Conservation (phyloP, 1,140 invertebrate species). For the Nomia melanderi region DNA sequence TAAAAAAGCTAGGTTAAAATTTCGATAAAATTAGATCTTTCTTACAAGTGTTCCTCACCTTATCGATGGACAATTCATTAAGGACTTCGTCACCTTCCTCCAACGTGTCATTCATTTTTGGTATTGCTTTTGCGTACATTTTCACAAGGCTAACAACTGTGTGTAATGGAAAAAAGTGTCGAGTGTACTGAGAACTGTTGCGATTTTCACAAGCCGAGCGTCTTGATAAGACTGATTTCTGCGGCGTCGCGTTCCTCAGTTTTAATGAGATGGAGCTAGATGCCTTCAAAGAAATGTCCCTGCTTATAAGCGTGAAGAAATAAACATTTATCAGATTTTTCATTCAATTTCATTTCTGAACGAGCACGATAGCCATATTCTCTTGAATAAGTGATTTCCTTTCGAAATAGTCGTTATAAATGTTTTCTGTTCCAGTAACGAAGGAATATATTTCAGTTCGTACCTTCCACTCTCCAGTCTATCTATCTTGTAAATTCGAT, state of each 20-base stretch:
- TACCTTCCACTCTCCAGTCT: too few species aligned
- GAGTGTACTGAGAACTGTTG: neutral
- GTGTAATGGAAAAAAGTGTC: neutral
- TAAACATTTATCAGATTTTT: neutral
- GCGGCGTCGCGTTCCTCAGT: neutral
- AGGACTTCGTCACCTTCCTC: neutral
- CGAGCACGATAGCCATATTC: too few species aligned
- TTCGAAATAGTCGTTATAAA: too few species aligned
- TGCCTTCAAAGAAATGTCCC: neutral
- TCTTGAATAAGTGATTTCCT: too few species aligned
- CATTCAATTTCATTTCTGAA: too few species aligned
- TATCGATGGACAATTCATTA: slow-evolving; percentile 18
- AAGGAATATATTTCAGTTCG: too few species aligned
- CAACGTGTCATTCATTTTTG: neutral
- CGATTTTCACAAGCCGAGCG: slow-evolving; percentile 32
- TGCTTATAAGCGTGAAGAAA: neutral
- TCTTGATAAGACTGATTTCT: slow-evolving; percentile 41
- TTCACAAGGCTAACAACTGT: neutral
- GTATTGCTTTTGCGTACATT: slow-evolving; percentile 36
- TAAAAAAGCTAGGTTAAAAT: too few species aligned
- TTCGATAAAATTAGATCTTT: too few species aligned
- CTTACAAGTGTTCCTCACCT: slow-evolving; percentile 20
- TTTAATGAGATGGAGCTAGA: slow-evolving; percentile 38
- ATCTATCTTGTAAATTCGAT: too few species aligned
- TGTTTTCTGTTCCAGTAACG: too few species aligned